Conservation (phyloP, 2,888 invertebrate species). For the Barypeithes pellucidus region DNA sequence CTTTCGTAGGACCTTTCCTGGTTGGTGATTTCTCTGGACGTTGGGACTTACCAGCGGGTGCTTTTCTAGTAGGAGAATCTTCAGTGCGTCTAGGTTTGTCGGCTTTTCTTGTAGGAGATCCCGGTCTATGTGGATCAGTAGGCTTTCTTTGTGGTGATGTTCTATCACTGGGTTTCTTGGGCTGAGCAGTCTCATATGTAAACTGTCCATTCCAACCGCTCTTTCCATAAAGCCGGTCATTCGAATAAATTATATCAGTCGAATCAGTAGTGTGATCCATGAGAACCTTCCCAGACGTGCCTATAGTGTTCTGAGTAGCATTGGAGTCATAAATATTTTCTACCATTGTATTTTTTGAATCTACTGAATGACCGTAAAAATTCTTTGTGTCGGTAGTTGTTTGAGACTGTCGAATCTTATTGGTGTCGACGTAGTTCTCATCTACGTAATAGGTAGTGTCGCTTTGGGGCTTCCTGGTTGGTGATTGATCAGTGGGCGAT, state of each 20-base stretch:
- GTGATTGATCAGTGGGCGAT: slow-evolving; percentile 28
- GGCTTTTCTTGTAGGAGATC: slow-evolving; percentile 49
- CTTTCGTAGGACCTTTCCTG: slow-evolving; percentile 47
- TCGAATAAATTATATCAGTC: slow-evolving; percentile 67
- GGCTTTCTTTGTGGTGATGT: slow-evolving; percentile 27
- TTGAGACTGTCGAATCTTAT: slow-evolving; percentile 61
- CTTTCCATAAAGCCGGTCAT: slow-evolving; percentile 69
- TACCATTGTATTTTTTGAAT: slow-evolving; percentile 63
- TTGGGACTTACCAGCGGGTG: slow-evolving; percentile 31
- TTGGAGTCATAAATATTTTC: slow-evolving; percentile 66
- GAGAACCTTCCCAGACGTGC: slow-evolving; percentile 70
- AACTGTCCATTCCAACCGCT: slow-evolving; percentile 70
- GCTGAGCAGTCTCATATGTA: slow-evolving; percentile 63
- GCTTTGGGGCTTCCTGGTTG: slow-evolving; percentile 27
- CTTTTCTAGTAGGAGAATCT: slow-evolving; percentile 41
- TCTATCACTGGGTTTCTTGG: slow-evolving; percentile 33
- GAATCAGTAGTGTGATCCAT: slow-evolving; percentile 70
- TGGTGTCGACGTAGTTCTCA: slow-evolving; percentile 62
- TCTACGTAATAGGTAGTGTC: slow-evolving; percentile 59
- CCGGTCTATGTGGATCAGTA: slow-evolving; percentile 23
- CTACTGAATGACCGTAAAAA: slow-evolving; percentile 66
- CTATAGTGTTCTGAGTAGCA: slow-evolving; percentile 68
- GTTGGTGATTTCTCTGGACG: slow-evolving; percentile 25
- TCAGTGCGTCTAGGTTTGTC: slow-evolving; percentile 27
- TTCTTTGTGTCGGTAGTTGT: slow-evolving; percentile 63